Base-by-base conservation (phyloP, 2,113 vertebrate genomes). In the Rostratula benghalensis region DNA sequence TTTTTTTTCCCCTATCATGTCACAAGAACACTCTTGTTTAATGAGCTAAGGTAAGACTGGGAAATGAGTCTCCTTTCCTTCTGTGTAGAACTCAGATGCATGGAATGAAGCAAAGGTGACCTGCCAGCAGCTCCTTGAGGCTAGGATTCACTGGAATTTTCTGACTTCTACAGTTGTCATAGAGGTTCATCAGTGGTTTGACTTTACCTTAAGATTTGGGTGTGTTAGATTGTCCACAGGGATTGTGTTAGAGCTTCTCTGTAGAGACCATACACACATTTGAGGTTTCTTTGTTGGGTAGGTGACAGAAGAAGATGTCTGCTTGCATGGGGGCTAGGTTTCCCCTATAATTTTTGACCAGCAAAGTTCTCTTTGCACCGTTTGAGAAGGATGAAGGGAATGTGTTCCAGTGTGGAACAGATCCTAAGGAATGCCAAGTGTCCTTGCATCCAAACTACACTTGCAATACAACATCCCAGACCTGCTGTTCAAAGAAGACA, bases 61-160 rank as follows among this genome's bases (percentile, higher is more conserved):
- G 43, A 43, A 89, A 74, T 48, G 23, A 51, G 39, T 2, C 9
- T 51, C 3, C 45, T 51, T 68, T 28, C 8, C n/a, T 61, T 75
- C 33, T 43, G 9, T 0, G 0, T 45, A 31, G 56, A 60, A 21
- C 19, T 22, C 39, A 67, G 75, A 31, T 5, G 5, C 46, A 14
- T 1, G 7, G 68, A 90, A 81, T 17, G 15, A 67, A 56, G 39
- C 30, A 71, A 83, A 78, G 16, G 6, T 56, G 79, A 30, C 14
- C 22, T 64, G 46, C 16, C 54, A 87, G 45, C 45, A 89, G 30
- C 27, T 33, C 14, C 69, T 9, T 24, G 17, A 67, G 31, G 25
- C 5, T 56, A 9, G 10, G 59, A 83, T 60, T 81, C 56, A 48
- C 15, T 51, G 73, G 30, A 41, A 30, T 48, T 88, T 85, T 93